Conservation (phyloP, 1,140 invertebrate genomes). For the Planococcus citri region DNA sequence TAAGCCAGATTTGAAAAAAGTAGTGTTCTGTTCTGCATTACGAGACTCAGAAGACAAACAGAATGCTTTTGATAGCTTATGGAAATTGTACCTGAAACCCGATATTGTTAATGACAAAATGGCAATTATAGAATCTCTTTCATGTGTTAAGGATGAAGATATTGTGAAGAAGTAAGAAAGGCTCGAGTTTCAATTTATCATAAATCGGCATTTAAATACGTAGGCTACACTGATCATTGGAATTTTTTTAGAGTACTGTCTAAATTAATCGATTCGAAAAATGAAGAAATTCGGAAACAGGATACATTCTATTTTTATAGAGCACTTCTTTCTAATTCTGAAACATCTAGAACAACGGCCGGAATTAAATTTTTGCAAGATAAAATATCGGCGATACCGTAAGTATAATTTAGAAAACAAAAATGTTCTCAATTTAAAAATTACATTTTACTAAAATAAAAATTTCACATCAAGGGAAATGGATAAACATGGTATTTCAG, state of each 20-base stretch:
- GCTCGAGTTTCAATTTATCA: too few relatives aligned
- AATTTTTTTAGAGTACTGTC: not conserved
- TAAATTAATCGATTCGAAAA: not conserved
- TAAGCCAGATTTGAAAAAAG: not conserved
- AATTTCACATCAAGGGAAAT: not conserved
- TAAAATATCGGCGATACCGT: too few relatives aligned
- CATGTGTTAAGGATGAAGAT: not conserved
- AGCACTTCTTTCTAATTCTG: not conserved
- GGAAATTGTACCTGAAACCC: not conserved
- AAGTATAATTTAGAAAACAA: too few relatives aligned
- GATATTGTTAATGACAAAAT: not conserved
- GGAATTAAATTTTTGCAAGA: too few relatives aligned
- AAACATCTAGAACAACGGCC: too few relatives aligned
- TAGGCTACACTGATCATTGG: too few relatives aligned
- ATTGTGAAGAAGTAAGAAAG: not conserved
- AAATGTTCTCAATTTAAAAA: too few relatives aligned
- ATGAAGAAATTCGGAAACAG: slow-evolving; percentile 9
- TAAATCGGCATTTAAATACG: too few relatives aligned
- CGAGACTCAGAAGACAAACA: not conserved
- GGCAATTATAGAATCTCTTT: not conserved
- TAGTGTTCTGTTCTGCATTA: not conserved
- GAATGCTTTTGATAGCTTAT: not conserved
- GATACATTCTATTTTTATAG: not conserved
- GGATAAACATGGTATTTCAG: not conserved
- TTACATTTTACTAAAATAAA: too few relatives aligned